Evolutionary conservation across 2,888 invertebrate species (phyloP).

Genomic region (Mythimna loreyi): DNA sequence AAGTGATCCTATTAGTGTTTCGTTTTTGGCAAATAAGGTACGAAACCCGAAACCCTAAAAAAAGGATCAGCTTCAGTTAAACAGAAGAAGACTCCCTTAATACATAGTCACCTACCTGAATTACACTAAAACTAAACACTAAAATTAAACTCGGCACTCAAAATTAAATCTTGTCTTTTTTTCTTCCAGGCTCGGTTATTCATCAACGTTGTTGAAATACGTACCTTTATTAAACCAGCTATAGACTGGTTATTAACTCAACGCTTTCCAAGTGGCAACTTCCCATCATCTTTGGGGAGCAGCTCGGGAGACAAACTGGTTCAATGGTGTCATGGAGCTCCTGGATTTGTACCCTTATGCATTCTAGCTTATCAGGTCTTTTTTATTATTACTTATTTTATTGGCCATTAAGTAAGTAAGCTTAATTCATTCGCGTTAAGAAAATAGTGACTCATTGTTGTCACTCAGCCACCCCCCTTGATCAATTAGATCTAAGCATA

Average conservation of each 20-base stretch:
- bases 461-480: too few species aligned
- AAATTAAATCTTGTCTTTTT: slow-evolving; percentile 1
- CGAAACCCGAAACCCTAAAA: not conserved
- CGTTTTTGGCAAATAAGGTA: too few species aligned
- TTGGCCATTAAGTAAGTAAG: not conserved
- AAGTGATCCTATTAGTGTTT: too few species aligned
- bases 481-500: too few species aligned
- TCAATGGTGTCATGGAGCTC: slow-evolving; percentile 99
- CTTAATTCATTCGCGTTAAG: not conserved
- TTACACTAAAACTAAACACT: too few species aligned
- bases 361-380: slow-evolving; percentile 92
- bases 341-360: slow-evolving; percentile 95
- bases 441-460: too few species aligned
- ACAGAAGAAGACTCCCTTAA: too few species aligned
- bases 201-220: slow-evolving; percentile 90
- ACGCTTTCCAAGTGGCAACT: slow-evolving; percentile 92
- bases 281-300: slow-evolving; percentile 94
- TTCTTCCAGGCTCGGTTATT: slow-evolving; percentile 88
- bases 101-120: not conserved
- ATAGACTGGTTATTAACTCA: slow-evolving; percentile 91
- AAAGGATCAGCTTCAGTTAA: too few species aligned
- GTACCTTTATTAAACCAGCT: slow-evolving; percentile 91
- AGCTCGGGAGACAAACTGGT: slow-evolving; percentile 93
- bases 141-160: too few species aligned
- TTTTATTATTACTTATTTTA: not conserved